A percentile compares a stretch with the other conserved stretches of the same genome.
Conservation (phyloP, 2,888 invertebrate species). For the Eugnorisma glareosa region DNA sequence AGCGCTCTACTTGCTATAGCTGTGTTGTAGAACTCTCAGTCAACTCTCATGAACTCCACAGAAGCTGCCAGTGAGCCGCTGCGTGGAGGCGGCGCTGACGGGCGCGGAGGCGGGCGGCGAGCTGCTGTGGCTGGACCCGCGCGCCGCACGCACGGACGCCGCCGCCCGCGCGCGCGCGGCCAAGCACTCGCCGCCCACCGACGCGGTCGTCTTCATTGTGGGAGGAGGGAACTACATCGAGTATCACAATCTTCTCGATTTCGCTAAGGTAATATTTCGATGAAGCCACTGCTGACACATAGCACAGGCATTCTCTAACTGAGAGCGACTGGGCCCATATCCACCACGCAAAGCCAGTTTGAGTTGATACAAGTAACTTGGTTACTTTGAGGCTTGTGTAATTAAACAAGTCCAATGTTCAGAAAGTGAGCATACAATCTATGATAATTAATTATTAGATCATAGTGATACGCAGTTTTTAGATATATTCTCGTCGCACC, state of each 20-base stretch:
- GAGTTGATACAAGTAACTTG: neutral
- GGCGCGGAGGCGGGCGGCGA: conserved; percentile 95
- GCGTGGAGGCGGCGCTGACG: conserved; percentile 93
- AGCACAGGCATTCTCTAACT: neutral
- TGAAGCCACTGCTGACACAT: neutral
- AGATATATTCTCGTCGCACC: too few relatives aligned
- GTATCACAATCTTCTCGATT: conserved; percentile 99
- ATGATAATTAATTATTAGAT: too few relatives aligned
- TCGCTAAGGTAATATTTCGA: conserved; percentile 93
- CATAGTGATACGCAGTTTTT: too few relatives aligned
- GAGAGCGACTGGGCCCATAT: neutral
- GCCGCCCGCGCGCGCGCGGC: conserved; percentile 90
- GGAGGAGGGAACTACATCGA: conserved; percentile 99
- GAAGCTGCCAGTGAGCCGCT: conserved; percentile 98
- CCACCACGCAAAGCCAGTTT: too few relatives aligned
- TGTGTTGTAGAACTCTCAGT: too few relatives aligned
- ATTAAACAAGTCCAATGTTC: too few relatives aligned
- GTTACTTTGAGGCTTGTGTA: neutral
- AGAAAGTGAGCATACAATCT: neutral
- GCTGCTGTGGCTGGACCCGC: conserved; percentile 98
- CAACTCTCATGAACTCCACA: conserved; percentile 79
- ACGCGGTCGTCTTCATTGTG: conserved; percentile 97
- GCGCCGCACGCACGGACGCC: conserved; percentile 94
- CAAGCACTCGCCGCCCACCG: conserved; percentile 93
- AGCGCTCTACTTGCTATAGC: neutral